A percentile compares a stretch with the other conserved stretches of the same genome.
Evolutionary conservation across 2,888 invertebrate genomes (phyloP).

Genomic region (Nomada goodeniana): DNA sequence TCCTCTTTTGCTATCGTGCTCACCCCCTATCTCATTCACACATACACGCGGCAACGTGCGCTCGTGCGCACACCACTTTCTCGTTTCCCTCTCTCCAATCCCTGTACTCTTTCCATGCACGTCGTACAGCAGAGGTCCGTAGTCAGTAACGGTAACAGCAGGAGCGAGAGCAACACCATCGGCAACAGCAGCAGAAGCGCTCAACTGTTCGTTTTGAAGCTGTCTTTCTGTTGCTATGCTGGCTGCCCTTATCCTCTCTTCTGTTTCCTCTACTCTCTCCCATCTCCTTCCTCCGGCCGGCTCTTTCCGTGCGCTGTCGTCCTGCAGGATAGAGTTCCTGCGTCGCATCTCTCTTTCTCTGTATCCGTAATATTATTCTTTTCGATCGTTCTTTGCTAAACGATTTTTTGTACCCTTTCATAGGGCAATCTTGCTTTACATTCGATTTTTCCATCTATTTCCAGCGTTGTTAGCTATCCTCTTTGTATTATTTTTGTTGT

Average conservation of each 20-base stretch:
- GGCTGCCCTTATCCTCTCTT: constrained; percentile 76
- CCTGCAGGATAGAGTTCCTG: constrained; percentile 76
- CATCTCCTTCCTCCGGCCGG: constrained; percentile 49
- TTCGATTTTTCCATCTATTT: not conserved
- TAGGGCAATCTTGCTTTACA: not conserved
- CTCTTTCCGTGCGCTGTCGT: constrained; percentile 70
- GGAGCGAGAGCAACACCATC: constrained; percentile 65
- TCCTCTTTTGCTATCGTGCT: constrained; percentile 68
- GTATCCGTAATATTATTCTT: constrained; percentile 13
- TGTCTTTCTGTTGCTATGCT: constrained; percentile 84
- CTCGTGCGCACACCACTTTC: constrained; percentile 59
- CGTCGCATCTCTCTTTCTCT: constrained; percentile 42
- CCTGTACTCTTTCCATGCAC: constrained; percentile 49
- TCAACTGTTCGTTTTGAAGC: constrained; percentile 80
- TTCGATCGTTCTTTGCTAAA: constrained; percentile 9
- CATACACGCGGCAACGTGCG: constrained; percentile 4
- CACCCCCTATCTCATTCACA: constrained; percentile 48
- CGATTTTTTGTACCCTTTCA: not conserved
- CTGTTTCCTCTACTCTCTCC: constrained; percentile 63
- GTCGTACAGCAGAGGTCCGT: constrained; percentile 56
- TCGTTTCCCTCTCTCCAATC: constrained; percentile 59
- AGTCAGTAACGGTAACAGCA: constrained; percentile 70
- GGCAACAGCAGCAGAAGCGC: constrained; percentile 67
- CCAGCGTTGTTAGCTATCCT: not conserved
- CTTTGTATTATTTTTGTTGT: not conserved